Percentiles rank a stretch among this genome's conserved stretches.
phyloP scores from a whole-genome alignment of 2,113 vertebrate genomes.

The Ginglymostoma cirratum region DNA sequence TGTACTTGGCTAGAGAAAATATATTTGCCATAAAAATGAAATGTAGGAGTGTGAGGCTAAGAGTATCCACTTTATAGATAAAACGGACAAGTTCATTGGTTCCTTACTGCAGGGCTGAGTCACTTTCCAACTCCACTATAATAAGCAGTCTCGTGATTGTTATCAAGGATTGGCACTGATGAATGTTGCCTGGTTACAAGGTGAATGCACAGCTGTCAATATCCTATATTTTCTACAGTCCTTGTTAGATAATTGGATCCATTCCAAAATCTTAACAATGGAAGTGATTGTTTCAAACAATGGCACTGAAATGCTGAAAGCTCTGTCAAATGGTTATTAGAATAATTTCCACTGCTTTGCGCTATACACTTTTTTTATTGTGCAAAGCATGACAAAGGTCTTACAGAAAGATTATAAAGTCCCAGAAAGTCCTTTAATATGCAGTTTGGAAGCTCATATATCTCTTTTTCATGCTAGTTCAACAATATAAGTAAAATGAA shows the following conservation, averaged over 20 bases:
- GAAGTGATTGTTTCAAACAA: slow-evolving; percentile 21
- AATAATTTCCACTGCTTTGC: neutral
- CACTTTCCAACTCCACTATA: neutral
- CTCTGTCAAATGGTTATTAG: neutral
- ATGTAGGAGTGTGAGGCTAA: neutral
- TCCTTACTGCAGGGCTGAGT: neutral
- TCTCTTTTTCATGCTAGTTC: neutral
- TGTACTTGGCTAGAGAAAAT: neutral
- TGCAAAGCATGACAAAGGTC: neutral
- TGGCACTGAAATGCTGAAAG: slow-evolving; percentile 11
- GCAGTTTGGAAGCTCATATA: neutral
- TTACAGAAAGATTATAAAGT: neutral
- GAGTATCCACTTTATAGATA: neutral
- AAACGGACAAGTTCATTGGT: neutral
- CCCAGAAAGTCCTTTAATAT: neutral
- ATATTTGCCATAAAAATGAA: neutral
- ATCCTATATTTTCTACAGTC: slow-evolving; percentile 26
- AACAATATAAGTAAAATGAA: neutral
- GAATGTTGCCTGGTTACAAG: slow-evolving; percentile 32
- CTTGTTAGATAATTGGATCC: slow-evolving; percentile 29
- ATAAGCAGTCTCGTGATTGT: slow-evolving; percentile 25
- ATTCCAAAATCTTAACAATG: slow-evolving; percentile 22
- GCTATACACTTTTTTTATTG: neutral
- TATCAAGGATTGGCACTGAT: slow-evolving; percentile 14
- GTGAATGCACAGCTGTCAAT: slow-evolving; percentile 35